Evolutionary conservation across 2,113 vertebrate genomes (phyloP).

Genomic region (Xenopus borealis): DNA sequence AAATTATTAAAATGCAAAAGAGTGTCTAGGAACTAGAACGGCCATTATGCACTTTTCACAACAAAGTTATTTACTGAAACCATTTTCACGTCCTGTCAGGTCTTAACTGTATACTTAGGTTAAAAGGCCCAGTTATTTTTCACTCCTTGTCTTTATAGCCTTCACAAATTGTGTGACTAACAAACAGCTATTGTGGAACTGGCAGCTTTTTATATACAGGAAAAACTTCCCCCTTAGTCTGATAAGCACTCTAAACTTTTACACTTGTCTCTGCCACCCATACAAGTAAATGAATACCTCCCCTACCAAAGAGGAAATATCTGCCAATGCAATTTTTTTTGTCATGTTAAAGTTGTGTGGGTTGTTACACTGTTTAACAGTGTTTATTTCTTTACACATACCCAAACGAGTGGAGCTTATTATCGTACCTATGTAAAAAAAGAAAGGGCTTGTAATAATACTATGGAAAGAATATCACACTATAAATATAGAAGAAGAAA

Average conservation of each 20-base stretch:
- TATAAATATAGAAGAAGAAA: too few relatives aligned
- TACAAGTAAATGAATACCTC: constrained; percentile 27
- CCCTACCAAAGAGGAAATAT: not conserved
- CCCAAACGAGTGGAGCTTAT: too few relatives aligned
- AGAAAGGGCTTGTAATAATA: too few relatives aligned
- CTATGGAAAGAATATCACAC: too few relatives aligned
- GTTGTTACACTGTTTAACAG: not conserved
- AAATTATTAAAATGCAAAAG: constrained; percentile 3
- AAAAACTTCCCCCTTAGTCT: constrained; percentile 9
- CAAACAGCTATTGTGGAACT: constrained; percentile 18
- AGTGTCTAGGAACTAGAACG: constrained; percentile 6
- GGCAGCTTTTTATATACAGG: constrained; percentile 11
- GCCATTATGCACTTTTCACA: constrained; percentile 11
- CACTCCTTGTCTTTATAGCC: constrained; percentile 37
- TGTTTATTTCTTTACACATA: not conserved
- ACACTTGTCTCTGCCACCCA: constrained; percentile 9
- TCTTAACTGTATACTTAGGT: constrained; percentile 22
- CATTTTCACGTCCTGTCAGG: constrained; percentile 37
- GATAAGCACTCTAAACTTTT: constrained; percentile 15
- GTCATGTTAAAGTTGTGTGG: not conserved
- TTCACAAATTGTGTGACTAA: constrained; percentile 7
- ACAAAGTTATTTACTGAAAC: constrained; percentile 32
- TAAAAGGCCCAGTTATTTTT: constrained; percentile 34
- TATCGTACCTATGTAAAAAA: too few relatives aligned
- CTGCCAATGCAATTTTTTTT: constrained; percentile 13